Evolutionary conservation across 2,113 vertebrate species (phyloP).

Genomic region (Campylomormyrus numenius): DNA sequence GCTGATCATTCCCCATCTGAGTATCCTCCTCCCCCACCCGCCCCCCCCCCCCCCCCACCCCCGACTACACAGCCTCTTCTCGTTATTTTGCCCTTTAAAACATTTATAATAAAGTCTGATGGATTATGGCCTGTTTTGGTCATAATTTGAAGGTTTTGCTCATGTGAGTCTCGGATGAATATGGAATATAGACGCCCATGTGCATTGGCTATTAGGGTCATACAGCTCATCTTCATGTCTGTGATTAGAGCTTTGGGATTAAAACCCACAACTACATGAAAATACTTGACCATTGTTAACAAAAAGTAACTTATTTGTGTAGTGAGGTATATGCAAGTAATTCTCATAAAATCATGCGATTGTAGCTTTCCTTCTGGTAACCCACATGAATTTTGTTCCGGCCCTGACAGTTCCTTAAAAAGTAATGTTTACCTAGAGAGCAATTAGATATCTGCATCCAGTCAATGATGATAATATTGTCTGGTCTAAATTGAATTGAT

Average conservation of each 20-base stretch:
- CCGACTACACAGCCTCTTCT: background rate
- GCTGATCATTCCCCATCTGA: slow-evolving; percentile 6
- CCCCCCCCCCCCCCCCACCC: background rate
- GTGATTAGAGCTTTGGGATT: background rate
- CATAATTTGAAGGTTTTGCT: background rate
- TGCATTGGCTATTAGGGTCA: background rate
- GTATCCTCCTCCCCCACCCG: background rate
- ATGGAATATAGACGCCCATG: background rate
- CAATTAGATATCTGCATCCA: slow-evolving; percentile 22
- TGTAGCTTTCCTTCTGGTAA: no score
- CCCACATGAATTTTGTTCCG: background rate
- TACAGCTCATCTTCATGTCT: background rate
- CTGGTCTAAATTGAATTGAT: slow-evolving; percentile 40
- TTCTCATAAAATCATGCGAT: background rate
- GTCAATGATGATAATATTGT: slow-evolving; percentile 28
- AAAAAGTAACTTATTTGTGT: background rate
- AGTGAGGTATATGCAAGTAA: background rate
- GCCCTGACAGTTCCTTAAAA: background rate
- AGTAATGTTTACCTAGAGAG: slow-evolving; percentile 13
- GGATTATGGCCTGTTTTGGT: background rate
- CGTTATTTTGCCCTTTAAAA: background rate
- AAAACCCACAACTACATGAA: background rate
- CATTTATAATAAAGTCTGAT: background rate
- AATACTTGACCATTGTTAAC: background rate
- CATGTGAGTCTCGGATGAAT: background rate